Evolutionary conservation across 92 coral and sea anemone species (phyloP).

Genomic region (Heliopora coerulea): DNA sequence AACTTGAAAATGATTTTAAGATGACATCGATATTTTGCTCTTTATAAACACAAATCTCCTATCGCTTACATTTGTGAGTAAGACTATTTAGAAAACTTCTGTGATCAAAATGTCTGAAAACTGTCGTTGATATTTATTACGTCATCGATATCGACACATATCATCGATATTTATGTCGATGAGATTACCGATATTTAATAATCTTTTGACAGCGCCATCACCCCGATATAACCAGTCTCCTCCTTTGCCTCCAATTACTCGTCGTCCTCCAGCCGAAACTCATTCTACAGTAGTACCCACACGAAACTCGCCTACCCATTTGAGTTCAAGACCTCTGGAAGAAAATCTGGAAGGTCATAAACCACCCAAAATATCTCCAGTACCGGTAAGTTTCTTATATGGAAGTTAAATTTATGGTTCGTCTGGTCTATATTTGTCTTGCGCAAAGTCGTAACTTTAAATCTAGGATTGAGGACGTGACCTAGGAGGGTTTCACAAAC

Average conservation of each 20-base stretch:
- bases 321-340: slow-evolving; percentile 9
- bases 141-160: too few relatives aligned
- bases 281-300: slow-evolving; percentile 25
- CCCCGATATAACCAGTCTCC: slow-evolving; percentile 52
- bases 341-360: not conserved
- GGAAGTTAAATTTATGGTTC: not conserved
- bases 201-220: slow-evolving; percentile 51
- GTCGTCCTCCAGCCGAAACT: slow-evolving; percentile 20
- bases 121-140: too few relatives aligned
- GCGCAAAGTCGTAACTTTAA: too few relatives aligned
- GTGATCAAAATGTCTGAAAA: too few relatives aligned
- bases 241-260: slow-evolving; percentile 59
- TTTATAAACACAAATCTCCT: too few relatives aligned
- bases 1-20: too few relatives aligned
- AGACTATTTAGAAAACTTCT: too few relatives aligned
- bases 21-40: too few relatives aligned
- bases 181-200: not conserved
- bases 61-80: too few relatives aligned
- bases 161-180: too few relatives aligned
- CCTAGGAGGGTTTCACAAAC: too few relatives aligned
- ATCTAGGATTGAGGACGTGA: too few relatives aligned
- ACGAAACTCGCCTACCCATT: not conserved
- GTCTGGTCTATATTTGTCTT: not conserved
- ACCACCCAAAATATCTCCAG: slow-evolving; percentile 2
- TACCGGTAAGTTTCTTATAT: slow-evolving; percentile 5